These are phyloP conservation scores for Pogona vitticeps DNA, from an alignment of 2,113 vertebrate genomes.

Conservation along the genomic window DNA sequence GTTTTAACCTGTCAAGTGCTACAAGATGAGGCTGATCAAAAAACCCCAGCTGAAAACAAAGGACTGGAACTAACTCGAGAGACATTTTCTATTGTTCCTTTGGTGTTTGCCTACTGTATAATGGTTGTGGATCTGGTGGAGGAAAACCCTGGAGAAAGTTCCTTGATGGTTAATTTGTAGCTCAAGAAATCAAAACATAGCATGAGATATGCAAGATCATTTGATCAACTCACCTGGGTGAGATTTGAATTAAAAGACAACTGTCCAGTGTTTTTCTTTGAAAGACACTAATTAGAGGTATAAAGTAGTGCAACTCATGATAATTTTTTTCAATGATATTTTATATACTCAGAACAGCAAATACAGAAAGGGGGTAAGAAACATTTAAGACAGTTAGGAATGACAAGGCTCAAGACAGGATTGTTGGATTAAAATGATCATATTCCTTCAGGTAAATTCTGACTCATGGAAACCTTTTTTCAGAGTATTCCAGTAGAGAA, in stretches of 20 bases:
- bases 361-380: neutral
- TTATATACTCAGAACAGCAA: neutral
- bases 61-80: slow-evolving; percentile 63
- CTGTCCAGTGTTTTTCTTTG: neutral
- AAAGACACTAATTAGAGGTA: neutral
- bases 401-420: neutral
- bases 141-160: slow-evolving; percentile 5
- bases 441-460: too few relatives aligned
- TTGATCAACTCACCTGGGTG: neutral
- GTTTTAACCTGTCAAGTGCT: slow-evolving; percentile 71
- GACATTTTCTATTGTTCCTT: slow-evolving; percentile 54
- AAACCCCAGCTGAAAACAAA: slow-evolving; percentile 59
- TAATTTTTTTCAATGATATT: neutral
- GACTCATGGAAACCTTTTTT: too few relatives aligned
- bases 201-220: too few relatives aligned
- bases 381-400: neutral
- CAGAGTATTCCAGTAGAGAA: too few relatives aligned
- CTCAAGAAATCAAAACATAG: slow-evolving; percentile 40
- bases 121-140: neutral
- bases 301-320: neutral
- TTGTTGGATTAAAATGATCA: too few relatives aligned
- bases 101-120: slow-evolving; percentile 43
- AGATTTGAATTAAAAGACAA: too few relatives aligned
- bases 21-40: slow-evolving; percentile 56
- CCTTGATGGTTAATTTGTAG: slow-evolving; percentile 69